phyloP scores from a whole-genome alignment of 2,113 vertebrate species.

The Halichoerus grypus region DNA sequence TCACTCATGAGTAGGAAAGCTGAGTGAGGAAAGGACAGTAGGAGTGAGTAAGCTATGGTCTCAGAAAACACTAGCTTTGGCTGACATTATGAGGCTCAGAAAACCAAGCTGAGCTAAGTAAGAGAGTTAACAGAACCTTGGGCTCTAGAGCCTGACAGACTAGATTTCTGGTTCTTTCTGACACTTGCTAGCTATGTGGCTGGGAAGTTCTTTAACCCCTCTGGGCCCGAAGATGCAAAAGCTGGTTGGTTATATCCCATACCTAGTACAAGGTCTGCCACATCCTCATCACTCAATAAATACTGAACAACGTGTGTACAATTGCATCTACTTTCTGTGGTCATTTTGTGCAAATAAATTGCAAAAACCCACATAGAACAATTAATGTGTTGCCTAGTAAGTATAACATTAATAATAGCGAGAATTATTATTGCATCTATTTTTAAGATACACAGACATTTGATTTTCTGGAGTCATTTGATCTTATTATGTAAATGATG shows the following conservation, averaged over 20 bases:
- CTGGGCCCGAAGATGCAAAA: not conserved
- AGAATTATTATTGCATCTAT: not conserved
- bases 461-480: constrained; percentile 9
- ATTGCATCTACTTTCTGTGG: not conserved
- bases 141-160: not conserved
- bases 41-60: not conserved
- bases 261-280: not conserved
- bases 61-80: not conserved
- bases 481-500: constrained; percentile 37
- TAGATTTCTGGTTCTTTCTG: constrained; percentile 8
- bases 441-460: not conserved
- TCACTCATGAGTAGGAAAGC: not conserved
- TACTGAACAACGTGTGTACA: not conserved
- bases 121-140: not conserved
- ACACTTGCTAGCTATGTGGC: not conserved
- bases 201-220: not conserved
- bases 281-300: not conserved
- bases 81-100: not conserved
- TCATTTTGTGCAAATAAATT: not conserved
- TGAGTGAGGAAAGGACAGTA: not conserved
- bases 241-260: not conserved
- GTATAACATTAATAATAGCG: not conserved
- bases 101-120: not conserved
- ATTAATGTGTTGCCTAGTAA: not conserved
- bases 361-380: not conserved